Base-by-base conservation (phyloP, 2,797 vertebrate genomes). In the Phalloptychus januarius region DNA sequence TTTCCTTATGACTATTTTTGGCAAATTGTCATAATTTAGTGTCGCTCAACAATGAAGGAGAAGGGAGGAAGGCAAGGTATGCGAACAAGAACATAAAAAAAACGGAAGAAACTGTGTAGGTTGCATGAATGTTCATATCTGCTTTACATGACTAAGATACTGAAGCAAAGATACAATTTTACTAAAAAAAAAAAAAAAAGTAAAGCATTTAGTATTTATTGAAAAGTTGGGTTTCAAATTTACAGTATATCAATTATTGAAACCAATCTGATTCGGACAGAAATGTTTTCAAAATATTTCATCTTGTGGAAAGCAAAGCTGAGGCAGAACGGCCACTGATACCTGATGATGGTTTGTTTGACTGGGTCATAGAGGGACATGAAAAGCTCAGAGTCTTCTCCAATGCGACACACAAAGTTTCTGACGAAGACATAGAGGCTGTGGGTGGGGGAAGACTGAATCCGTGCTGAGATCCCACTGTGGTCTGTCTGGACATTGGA, bases 351-450 rank as follows among this genome's bases (percentile, higher is more conserved):
- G 45, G 67, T 86, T 90, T 96, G 96, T 84, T 97, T 99, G 86
- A 92, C 90, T 33, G 97, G 97, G 85, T 99, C 98, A 0, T 99
- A 99, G 0, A 99, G 96, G 0, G 98, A 97, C 98, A 99, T 99
- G 82, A 99, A 99, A 83, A 99, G 97, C 75, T 99, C 98, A 0
- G 98, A 97, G 81, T 99, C 98, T 88, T 99, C 98, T 33, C 98
- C 98, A n/a, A 99, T 99, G 65, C 97, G 96, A 89, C 98, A 99
- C 23, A 99, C 98, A 82, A 99, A 99, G 92, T 99, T 99, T 81
- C 98, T 94, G 89, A 99, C 97, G n/a, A 98, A 99, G 52, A 99
- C 98, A 0, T 99, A 99, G 2, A 99, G 96, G 87, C 98, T 98
- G 94, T 99, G 97, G 0, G 98, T 98, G 46, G 98, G 98, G 5